Percentiles rank a stretch among this genome's conserved stretches.
phyloP scores from a whole-genome alignment of 2,797 vertebrate genomes.

The Masticophis lateralis region DNA sequence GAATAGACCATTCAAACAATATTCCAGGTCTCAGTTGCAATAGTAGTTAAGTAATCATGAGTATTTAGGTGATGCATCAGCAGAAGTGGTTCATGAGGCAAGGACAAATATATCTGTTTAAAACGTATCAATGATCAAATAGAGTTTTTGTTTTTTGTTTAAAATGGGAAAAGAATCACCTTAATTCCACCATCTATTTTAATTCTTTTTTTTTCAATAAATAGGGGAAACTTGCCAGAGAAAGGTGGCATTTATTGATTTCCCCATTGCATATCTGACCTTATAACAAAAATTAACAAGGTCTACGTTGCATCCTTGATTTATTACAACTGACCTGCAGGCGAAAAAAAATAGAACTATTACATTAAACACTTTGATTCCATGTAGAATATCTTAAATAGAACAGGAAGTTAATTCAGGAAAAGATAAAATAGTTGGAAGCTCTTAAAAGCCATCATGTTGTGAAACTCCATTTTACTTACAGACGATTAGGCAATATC shows the following conservation, averaged over 20 bases:
- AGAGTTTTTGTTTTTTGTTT: not conserved
- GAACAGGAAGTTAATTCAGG: constrained; percentile 72
- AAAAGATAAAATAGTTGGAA: constrained; percentile 76
- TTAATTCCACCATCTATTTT: not conserved
- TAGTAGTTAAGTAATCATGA: not conserved
- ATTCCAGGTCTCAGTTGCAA: not conserved
- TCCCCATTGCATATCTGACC: constrained; percentile 59
- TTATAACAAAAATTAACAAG: constrained; percentile 75
- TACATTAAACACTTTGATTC: constrained; percentile 81
- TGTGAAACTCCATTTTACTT: constrained; percentile 77
- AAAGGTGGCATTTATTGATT: not conserved
- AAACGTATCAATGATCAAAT: not conserved
- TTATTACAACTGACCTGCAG: constrained; percentile 84
- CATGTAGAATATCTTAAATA: constrained; percentile 78
- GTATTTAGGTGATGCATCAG: not conserved
- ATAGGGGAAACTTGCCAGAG: not conserved
- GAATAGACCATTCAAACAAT: not conserved
- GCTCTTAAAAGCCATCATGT: constrained; percentile 73
- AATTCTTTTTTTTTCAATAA: not conserved
- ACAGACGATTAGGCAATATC: constrained; percentile 84
- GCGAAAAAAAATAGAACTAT: constrained; percentile 77
- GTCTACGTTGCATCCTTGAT: constrained; percentile 75
- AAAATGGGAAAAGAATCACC: not conserved
- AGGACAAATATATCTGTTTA: not conserved
- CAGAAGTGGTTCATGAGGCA: not conserved